phyloP scores from a whole-genome alignment of 2,888 invertebrate species.

The Eupithecia abbreviata region DNA sequence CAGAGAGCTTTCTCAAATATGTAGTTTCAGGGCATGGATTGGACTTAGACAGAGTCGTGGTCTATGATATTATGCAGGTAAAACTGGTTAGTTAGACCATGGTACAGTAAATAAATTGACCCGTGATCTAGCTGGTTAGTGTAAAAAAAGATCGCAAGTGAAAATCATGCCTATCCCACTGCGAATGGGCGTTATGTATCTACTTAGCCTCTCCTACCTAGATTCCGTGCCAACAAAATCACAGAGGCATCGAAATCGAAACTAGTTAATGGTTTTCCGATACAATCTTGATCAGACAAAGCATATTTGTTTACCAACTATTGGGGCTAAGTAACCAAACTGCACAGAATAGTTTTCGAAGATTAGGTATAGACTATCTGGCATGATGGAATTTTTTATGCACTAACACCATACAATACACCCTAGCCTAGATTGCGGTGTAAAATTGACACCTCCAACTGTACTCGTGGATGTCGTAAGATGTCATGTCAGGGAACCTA shows the following conservation, averaged over 20 bases:
- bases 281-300: constrained; percentile 1
- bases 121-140: neutral
- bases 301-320: neutral
- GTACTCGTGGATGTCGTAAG: too few relatives aligned
- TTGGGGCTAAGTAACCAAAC: neutral
- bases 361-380: neutral
- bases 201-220: neutral
- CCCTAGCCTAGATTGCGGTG: too few relatives aligned
- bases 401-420: too few relatives aligned
- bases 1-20: too few relatives aligned
- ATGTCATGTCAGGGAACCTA: too few relatives aligned
- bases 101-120: neutral
- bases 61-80: neutral
- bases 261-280: constrained; percentile 34
- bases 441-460: too few relatives aligned
- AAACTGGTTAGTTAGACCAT: neutral
- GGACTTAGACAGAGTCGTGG: neutral
- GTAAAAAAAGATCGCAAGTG: neutral
- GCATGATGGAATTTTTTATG: neutral
- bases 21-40: neutral
- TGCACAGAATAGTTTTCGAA: neutral
- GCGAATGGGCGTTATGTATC: neutral
- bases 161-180: neutral
- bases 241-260: neutral
- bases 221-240: constrained; percentile 3